Percentiles rank a stretch among this genome's conserved stretches.
Evolutionary conservation across 2,797 vertebrate species (phyloP).

Genomic region (Anabas testudineus): DNA sequence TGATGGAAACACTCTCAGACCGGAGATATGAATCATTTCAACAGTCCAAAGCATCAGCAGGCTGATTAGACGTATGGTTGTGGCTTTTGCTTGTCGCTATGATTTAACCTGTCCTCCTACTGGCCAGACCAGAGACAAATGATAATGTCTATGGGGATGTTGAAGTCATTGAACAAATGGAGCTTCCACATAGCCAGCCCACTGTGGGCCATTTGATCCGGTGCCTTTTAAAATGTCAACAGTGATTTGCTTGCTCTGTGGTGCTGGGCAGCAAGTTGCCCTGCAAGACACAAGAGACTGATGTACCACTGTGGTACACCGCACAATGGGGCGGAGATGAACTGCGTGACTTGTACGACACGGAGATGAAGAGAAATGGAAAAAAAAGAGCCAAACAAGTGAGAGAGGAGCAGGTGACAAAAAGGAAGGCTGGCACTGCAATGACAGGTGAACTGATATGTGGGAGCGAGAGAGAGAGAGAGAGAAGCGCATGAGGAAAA

Average conservation of each 20-base stretch:
- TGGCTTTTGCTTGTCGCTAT: constrained; percentile 74
- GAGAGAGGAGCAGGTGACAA: constrained; percentile 57
- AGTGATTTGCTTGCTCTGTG: constrained; percentile 80
- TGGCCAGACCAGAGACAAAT: constrained; percentile 73
- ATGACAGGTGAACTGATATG: constrained; percentile 65
- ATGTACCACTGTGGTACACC: constrained; percentile 59
- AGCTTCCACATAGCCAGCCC: constrained; percentile 65
- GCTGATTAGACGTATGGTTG: constrained; percentile 71
- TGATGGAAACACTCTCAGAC: constrained; percentile 35
- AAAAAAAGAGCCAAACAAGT: constrained; percentile 39
- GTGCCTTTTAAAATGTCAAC: constrained; percentile 84
- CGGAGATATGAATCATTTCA: constrained; percentile 54
- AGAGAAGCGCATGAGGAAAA: constrained; percentile 15
- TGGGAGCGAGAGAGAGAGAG: constrained; percentile 25
- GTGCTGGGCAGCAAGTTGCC: constrained; percentile 69
- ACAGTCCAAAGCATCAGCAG: constrained; percentile 54
- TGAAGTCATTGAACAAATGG: constrained; percentile 80
- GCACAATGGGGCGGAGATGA: constrained; percentile 63
- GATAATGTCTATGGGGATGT: constrained; percentile 76
- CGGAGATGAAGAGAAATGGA: constrained; percentile 59
- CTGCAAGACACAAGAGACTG: constrained; percentile 65
- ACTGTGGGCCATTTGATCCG: constrained; percentile 79
- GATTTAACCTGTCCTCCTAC: constrained; percentile 79
- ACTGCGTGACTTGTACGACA: constrained; percentile 53
- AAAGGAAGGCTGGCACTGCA: constrained; percentile 45